phyloP scores from a whole-genome alignment of 1,140 invertebrate species.

The Paralvinella palmiformis region DNA sequence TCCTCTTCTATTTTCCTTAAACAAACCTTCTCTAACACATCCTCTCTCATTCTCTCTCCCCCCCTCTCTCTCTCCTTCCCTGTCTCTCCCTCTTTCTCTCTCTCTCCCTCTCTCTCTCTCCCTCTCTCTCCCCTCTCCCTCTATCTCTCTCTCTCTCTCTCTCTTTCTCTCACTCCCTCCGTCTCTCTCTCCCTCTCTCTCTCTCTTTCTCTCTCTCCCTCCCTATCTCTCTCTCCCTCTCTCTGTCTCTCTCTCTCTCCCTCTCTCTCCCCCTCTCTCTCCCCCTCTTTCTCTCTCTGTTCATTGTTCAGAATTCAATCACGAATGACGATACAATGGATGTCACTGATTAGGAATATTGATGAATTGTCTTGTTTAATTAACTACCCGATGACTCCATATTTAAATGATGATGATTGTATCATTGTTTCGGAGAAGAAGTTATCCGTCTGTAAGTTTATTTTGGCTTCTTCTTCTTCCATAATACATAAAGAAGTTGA shows the following conservation, averaged over 20 bases:
- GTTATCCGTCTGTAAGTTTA: too few relatives aligned
- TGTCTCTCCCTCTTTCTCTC: not conserved
- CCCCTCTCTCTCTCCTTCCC: not conserved
- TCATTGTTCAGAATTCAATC: not conserved
- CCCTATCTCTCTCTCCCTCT: slow-evolving; percentile 11
- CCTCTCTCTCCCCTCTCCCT: not conserved
- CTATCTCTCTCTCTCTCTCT: not conserved
- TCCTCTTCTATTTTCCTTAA: too few relatives aligned
- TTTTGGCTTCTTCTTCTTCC: too few relatives aligned
- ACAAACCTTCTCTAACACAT: not conserved
- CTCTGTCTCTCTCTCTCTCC: slow-evolving; percentile 15
- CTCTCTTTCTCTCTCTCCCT: slow-evolving; percentile 11
- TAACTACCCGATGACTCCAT: too few relatives aligned
- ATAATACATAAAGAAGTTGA: too few relatives aligned
- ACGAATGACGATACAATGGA: too few relatives aligned
- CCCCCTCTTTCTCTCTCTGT: slow-evolving; percentile 13
- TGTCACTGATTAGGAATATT: too few relatives aligned
- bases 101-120: slow-evolving; percentile 7
- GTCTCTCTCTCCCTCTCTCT: slow-evolving; percentile 9
- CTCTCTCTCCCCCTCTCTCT: slow-evolving; percentile 13
- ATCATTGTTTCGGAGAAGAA: too few relatives aligned
- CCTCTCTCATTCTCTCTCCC: slow-evolving; percentile 8
- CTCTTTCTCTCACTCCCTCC: not conserved
- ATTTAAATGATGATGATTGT: too few relatives aligned
- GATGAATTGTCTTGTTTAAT: too few relatives aligned